phyloP scores from a whole-genome alignment of 2,113 vertebrate species.

The Haplotaxodon microlepis region DNA sequence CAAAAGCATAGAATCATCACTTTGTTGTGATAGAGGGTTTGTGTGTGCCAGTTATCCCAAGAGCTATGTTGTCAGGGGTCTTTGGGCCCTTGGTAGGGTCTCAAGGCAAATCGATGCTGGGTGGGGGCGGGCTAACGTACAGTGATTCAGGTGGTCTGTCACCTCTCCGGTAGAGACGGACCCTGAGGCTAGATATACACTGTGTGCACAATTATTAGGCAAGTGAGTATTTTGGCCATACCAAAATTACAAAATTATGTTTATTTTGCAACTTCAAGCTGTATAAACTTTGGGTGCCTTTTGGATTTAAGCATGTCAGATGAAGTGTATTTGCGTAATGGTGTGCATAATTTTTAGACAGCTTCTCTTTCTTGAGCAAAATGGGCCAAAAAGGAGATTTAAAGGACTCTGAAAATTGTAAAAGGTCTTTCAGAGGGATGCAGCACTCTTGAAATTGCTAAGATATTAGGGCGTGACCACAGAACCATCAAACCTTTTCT shows the following conservation, averaged over 20 bases:
- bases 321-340: neutral
- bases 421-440: neutral
- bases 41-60: neutral
- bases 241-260: neutral
- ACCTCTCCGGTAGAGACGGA: neutral
- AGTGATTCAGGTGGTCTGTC: neutral
- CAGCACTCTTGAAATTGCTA: neutral
- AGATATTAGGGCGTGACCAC: neutral
- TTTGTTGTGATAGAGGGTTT: neutral
- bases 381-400: rapidly evolving
- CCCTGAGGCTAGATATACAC: neutral
- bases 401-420: neutral
- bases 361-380: neutral
- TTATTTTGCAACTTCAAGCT: neutral
- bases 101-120: neutral
- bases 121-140: rapidly evolving
- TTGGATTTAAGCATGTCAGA: neutral
- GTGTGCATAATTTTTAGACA: neutral
- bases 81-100: neutral
- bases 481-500: rapidly evolving
- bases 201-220: neutral
- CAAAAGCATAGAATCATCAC: neutral
- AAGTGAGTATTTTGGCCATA: neutral
- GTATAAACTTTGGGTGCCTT: neutral
- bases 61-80: neutral